Percentiles rank a stretch among this genome's conserved stretches.
These are phyloP conservation scores for Ladona fulva DNA, from an alignment of 1,140 invertebrate genomes.

Conservation along the genomic window DNA sequence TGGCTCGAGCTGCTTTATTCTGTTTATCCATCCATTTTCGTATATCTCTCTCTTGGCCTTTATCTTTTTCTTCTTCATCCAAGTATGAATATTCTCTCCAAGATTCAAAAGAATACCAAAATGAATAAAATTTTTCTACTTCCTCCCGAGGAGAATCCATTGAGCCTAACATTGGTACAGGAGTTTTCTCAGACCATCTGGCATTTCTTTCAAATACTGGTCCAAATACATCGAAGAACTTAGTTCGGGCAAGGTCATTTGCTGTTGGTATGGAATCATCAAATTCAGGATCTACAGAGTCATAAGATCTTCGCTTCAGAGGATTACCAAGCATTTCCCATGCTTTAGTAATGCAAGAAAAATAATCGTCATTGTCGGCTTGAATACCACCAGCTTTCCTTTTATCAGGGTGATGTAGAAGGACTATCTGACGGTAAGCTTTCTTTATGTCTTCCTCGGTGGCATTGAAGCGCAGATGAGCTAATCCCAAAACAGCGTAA, in stretches of 20 bases:
- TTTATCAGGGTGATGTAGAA: constrained; percentile 97
- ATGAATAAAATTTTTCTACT: constrained; percentile 78
- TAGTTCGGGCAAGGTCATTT: constrained; percentile 37
- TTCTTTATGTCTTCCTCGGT: constrained; percentile 86
- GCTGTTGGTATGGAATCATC: constrained; percentile 76
- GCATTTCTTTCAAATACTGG: constrained; percentile 78
- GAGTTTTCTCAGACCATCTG: constrained; percentile 83
- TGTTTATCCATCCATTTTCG: constrained; percentile 96
- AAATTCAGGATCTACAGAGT: constrained; percentile 92
- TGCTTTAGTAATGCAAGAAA: constrained; percentile 97
- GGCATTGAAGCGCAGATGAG: constrained; percentile 66
- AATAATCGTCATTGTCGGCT: constrained; percentile 85
- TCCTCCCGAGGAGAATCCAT: constrained; percentile 55
- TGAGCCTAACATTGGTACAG: constrained; percentile 78
- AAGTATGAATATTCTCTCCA: constrained; percentile 99
- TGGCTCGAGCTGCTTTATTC: constrained; percentile 82
- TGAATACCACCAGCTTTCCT: constrained; percentile 81
- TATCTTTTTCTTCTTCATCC: constrained; percentile 98
- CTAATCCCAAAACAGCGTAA: constrained; percentile 86
- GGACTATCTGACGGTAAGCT: constrained; percentile 80
- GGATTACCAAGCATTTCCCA: constrained; percentile 83
- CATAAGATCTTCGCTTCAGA: constrained; percentile 76
- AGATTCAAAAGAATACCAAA: constrained; percentile 97
- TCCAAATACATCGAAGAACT: constrained; percentile 44
- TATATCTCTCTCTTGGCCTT: constrained; percentile 90